Conservation (phyloP, 1,140 invertebrate genomes). For the Episyrphus balteatus region DNA sequence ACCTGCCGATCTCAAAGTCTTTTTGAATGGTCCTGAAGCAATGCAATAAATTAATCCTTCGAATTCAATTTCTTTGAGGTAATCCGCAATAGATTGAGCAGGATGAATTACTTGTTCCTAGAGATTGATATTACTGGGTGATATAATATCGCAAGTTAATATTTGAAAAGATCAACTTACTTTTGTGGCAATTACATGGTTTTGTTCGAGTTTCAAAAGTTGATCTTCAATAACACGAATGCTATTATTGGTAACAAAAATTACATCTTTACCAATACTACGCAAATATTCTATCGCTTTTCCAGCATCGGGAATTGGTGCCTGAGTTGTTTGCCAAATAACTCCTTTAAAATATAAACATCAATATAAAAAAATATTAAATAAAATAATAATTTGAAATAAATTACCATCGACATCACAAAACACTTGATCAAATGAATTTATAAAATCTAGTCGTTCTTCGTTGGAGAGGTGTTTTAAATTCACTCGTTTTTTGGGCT, state of each 20-base stretch:
- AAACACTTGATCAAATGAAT: conserved; percentile 38
- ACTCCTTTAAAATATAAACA: conserved; percentile 39
- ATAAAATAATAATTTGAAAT: background rate
- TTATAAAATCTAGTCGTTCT: conserved; percentile 29
- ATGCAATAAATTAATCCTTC: conserved; percentile 30
- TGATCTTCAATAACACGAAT: conserved; percentile 30
- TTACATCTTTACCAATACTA: conserved; percentile 50
- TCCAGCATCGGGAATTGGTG: conserved; percentile 39
- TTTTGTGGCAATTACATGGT: conserved; percentile 35
- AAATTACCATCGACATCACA: conserved; percentile 39
- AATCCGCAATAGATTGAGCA: conserved; percentile 26
- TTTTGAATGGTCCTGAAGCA: conserved; percentile 11
- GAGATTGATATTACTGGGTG: background rate
- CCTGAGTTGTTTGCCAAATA: conserved; percentile 39
- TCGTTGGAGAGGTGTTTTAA: conserved; percentile 14
- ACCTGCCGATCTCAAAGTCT: conserved; percentile 27
- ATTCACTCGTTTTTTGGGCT: too few relatives aligned
- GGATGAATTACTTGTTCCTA: conserved; percentile 36
- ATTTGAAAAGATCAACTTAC: conserved; percentile 1
- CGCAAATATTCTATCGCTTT: conserved; percentile 42
- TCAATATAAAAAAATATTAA: background rate
- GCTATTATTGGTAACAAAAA: conserved; percentile 60
- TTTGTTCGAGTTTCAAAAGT: conserved; percentile 25
- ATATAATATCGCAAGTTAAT: background rate
- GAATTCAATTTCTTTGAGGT: conserved; percentile 33